Evolutionary conservation across 2,113 vertebrate species (phyloP), one percentile per base, ranked within the genome.

Genomic region (Alectura lathami): DNA sequence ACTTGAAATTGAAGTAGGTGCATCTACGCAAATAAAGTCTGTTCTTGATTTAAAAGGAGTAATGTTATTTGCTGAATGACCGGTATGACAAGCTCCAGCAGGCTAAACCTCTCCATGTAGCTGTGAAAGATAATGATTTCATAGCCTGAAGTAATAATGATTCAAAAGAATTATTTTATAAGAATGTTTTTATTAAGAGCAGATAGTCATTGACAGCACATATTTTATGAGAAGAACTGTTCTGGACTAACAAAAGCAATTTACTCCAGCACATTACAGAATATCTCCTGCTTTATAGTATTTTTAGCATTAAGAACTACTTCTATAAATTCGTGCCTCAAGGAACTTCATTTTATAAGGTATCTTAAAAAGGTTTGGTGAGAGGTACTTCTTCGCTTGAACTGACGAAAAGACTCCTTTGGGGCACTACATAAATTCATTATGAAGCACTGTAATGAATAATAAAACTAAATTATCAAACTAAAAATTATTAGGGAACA

Each of bases 401-500:
- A 75, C 36, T 91, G 68, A 56, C 48, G 88, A 43, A 32, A 83
- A 56, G 30, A 82, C 11, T 96, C 63, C 53, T 85, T 82, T 80
- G 17, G 13, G 50, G 11, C 18, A 81, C 5, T 67, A 22, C 34
- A 73, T 91, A 96, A 95, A 76, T 91, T 89, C 95, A 83, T 90
- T 95, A 70, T 89, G 32, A 88, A 94, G 7, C 20, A 68, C 22
- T 38, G 18, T 67, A 91, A 80, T 73, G 83, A 94, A 87, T 79
- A 93, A 96, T 70, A 92, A 45, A 91, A 86, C 9, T 91, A 8
- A 85, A 85, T 93, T 89, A 90, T 86, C 24, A 7, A 47, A 89
- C 64, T 93, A 62, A 89, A 94, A 96, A 67, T 89, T 34, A 77
- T 86, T 70, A 45, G 1, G 27, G 22, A 93, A 79, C 6, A 88